These are phyloP conservation scores for Leptoclinus maculatus DNA, from an alignment of 2,797 vertebrate species.

Conservation along the genomic window DNA sequence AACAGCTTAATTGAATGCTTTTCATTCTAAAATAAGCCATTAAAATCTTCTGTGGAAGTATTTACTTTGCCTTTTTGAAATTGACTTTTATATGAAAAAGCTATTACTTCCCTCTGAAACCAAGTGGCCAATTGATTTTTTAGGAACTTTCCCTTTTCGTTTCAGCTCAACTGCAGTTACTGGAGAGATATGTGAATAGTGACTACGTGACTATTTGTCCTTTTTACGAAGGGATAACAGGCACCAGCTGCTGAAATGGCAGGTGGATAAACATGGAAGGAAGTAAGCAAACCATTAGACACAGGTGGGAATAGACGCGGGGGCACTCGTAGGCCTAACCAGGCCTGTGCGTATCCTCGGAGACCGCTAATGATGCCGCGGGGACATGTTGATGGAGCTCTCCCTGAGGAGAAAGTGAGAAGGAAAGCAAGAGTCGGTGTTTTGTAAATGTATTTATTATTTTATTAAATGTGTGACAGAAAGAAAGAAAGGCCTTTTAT, in stretches of 20 bases:
- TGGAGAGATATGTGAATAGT: not conserved
- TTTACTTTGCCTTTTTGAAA: constrained; percentile 5
- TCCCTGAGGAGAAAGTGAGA: constrained; percentile 13
- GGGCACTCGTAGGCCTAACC: not conserved
- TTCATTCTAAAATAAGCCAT: not conserved
- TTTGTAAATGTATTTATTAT: constrained; percentile 3
- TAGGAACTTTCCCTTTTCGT: not conserved
- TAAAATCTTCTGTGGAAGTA: not conserved
- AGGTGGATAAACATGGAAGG: not conserved
- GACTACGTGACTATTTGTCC: constrained; percentile 11
- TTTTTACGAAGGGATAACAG: not conserved
- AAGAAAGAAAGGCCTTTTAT: not conserved
- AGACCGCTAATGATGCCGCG: constrained; percentile 35
- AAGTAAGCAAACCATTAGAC: constrained; percentile 8
- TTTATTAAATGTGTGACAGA: constrained; percentile 2
- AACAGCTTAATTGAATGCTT: constrained; percentile 6
- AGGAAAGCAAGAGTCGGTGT: not conserved
- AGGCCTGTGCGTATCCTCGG: constrained; percentile 8
- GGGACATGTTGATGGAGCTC: constrained; percentile 32
- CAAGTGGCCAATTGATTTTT: not conserved
- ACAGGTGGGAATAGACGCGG: constrained; percentile 22
- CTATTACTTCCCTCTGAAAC: not conserved
- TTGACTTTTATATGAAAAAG: constrained; percentile 12
- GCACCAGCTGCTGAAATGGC: constrained; percentile 32
- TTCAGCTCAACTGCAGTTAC: not conserved